A percentile compares a stretch with the other conserved stretches of the same genome.
Conservation (phyloP, 2,113 vertebrate genomes). For the Coptodon rendalli region DNA sequence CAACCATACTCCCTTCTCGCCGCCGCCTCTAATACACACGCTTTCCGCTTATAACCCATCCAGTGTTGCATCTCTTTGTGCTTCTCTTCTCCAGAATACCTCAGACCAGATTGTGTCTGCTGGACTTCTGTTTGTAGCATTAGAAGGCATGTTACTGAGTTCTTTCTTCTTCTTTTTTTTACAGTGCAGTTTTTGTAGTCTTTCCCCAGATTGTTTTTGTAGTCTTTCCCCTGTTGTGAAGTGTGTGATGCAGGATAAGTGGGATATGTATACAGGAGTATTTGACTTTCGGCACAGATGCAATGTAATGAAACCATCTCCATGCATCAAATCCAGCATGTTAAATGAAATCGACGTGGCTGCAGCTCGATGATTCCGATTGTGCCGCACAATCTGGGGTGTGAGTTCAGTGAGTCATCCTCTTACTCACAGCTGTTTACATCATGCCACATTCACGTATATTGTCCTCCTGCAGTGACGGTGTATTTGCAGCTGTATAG, state of each 20-base stretch:
- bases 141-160: not conserved
- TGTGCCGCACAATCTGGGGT: not conserved
- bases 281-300: conserved; percentile 2
- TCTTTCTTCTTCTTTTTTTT: not conserved
- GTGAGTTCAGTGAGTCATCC: conserved; percentile 33
- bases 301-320: not conserved
- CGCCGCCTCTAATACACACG: not conserved
- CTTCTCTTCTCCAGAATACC: not conserved
- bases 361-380: conserved; percentile 24
- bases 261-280: not conserved
- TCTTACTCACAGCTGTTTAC: conserved; percentile 5
- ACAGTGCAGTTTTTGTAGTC: not conserved
- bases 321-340: not conserved
- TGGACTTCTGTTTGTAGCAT: not conserved
- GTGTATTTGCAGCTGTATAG: not conserved
- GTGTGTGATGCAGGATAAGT: not conserved
- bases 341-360: conserved; percentile 1
- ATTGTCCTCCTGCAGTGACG: conserved; percentile 1
- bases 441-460: not conserved
- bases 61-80: not conserved
- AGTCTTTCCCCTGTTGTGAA: not conserved
- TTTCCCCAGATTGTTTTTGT: not conserved
- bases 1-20: not conserved
- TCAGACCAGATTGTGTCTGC: not conserved
- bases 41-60: not conserved